phyloP scores from a whole-genome alignment of 2,888 invertebrate species.

The Ashinkailepas kermadecensis region DNA sequence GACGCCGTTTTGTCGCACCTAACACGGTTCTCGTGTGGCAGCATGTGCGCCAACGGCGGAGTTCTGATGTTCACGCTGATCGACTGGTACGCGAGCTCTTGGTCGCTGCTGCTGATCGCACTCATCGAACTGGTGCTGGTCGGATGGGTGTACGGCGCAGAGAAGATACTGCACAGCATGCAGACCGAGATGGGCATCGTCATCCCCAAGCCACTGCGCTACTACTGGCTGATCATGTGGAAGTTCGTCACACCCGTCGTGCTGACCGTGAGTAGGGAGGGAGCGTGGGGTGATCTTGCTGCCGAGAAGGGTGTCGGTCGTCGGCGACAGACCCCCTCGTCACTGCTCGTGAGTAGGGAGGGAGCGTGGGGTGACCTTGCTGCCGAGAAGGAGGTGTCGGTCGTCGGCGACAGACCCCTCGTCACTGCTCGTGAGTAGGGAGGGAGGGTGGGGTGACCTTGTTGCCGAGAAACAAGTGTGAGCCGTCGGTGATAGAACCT shows the following conservation, averaged over 20 bases:
- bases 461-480: too few species aligned
- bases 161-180: conserved; percentile 26
- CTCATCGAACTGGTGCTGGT: conserved; percentile 45
- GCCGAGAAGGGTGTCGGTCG: too few species aligned
- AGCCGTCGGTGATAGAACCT: too few species aligned
- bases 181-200: conserved; percentile 29
- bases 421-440: background rate
- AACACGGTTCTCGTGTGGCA: background rate
- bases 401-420: too few species aligned
- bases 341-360: background rate
- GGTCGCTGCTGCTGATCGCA: conserved; percentile 40
- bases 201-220: conserved; percentile 28
- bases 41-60: conserved; percentile 43
- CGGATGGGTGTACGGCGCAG: conserved; percentile 28
- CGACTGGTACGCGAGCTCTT: conserved; percentile 46
- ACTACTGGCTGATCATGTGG: conserved; percentile 31
- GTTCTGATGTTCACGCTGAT: conserved; percentile 49
- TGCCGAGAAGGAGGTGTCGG: too few species aligned
- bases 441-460: too few species aligned
- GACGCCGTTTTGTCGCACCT: too few species aligned
- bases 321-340: too few species aligned
- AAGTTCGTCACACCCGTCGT: background rate
- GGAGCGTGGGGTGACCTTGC: too few species aligned
- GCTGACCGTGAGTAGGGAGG: background rate
- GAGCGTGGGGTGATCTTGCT: too few species aligned